Evolutionary conservation across 2,113 vertebrate species (phyloP), one percentile per base, ranked within the genome.

Genomic region (Xenus cinereus): DNA sequence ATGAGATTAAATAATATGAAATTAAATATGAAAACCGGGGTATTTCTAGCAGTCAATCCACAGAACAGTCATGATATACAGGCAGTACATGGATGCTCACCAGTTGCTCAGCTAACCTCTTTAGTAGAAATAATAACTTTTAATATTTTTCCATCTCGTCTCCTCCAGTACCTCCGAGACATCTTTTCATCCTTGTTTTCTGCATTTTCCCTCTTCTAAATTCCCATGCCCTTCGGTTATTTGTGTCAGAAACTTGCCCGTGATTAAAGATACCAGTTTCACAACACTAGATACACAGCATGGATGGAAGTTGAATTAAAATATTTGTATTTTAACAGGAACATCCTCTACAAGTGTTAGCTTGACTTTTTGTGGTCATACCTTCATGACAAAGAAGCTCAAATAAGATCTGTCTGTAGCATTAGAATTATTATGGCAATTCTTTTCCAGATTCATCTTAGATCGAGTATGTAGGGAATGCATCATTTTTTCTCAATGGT

Each of bases 311-410:
- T 53, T 53, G 21, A 48, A 8, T 39, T 72, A 64, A 90, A 95
- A 88, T 83, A 67, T 5, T 4, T 79, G 53, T 60, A 88, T 88
- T 95, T 93, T 60, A 66, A 53, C 2, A 11, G 23, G 41, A 93
- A 93, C 59, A 45, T 77, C 48, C 39, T 82, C 63, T 88, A 83
- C 82, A 85, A 90, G 90, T 90, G 75, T 88, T 86, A 88, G 63
- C 90, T 76, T 45, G 90, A 85, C 8, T 94, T 91, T 45, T 14
- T 21, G 0, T 43, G 59, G 48, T 73, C 71, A 69, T 4, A 7
- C 67, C 85, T 67, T 80, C 45, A 41, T 41, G 72, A 57, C 10
- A 83, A 86, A 83, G 11, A 68, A 60, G 6, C 14, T 59, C 45
- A 88, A 80, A 53, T 53, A 56, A 64, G 45, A 66, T 73, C 39